Evolutionary conservation across 2,797 vertebrate species (phyloP), one percentile per base, ranked within the genome.

Genomic region (Rhodeus uyekii): DNA sequence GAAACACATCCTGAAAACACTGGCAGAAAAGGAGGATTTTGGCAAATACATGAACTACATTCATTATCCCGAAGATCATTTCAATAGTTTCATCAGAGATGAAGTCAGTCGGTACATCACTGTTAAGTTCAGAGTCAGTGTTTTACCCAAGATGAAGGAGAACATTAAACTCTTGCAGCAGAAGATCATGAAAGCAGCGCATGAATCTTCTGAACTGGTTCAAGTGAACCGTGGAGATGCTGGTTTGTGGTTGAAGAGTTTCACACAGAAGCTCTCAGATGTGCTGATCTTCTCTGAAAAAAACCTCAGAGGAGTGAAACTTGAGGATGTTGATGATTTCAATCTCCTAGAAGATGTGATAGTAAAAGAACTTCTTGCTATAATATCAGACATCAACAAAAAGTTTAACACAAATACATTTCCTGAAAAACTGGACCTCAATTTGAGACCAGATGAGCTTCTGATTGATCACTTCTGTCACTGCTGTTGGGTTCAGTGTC

Each of bases 11-110:
- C 87, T 94, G 65, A 88, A 44, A 22, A 83, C 83, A 29, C 72
- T 94, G 72, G 93, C 92, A 67, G 1, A 92, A 80, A 22, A 91
- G 29, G 88, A 93, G 74, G 68, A 89, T 0, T 93, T 93, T 90
- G 58, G 87, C 1, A 27, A 90, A 1, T 94, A 88, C 38, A 72
- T 10, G n/a, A 0, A 27, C 0, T 94, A 93, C 78, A 19, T 95
- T 34, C 0, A 0, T 0, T 0, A 0, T 1, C 81, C 92, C 29
- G 0, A 16, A 58, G 2, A n/a, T 0, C 89, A 89, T 60, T 90
- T 92, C 9, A 27, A 22, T 3, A 22, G 0, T 0, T 93, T 91
- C 46, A 90, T 92, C 9, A 0, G 39, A 79, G 73, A 0, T 0
- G 3, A 0, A 14, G 89, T 91, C 38, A 9, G 29, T 7, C 29